phyloP scores from a whole-genome alignment of 1,140 invertebrate genomes.

The Heliconius congener region DNA sequence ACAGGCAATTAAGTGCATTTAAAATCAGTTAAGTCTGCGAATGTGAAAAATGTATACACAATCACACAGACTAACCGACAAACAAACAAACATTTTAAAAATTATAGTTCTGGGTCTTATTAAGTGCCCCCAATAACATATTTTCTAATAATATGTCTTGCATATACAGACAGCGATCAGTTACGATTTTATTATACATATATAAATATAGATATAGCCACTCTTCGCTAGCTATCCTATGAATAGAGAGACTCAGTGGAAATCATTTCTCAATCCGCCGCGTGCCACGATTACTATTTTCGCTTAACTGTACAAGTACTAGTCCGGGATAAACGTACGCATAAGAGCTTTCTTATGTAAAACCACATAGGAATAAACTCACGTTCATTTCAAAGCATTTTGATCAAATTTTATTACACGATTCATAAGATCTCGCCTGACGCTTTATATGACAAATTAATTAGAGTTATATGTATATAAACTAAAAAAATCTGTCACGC shows the following conservation, averaged over 20 bases:
- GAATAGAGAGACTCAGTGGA: conserved; percentile 28
- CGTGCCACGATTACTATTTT: conserved; percentile 40
- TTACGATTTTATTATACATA: no score
- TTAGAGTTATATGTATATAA: no score
- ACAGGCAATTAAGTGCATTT: no score
- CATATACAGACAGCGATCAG: no score
- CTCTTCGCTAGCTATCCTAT: neutral
- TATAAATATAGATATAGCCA: neutral
- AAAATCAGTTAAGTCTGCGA: no score
- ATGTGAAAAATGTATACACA: no score
- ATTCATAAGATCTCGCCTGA: neutral
- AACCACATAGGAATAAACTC: conserved; percentile 12
- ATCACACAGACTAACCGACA: no score
- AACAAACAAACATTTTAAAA: no score
- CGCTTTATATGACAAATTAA: neutral
- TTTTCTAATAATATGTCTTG: no score
- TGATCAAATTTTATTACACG: neutral
- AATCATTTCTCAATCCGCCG: conserved; percentile 44
- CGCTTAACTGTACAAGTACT: conserved; percentile 36
- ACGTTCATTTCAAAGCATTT: conserved; percentile 2
- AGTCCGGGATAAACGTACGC: conserved; percentile 9
- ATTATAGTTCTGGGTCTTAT: no score
- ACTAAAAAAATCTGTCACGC: no score
- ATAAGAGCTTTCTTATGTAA: conserved; percentile 28
- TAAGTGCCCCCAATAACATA: no score